Percentiles rank a stretch among this genome's conserved stretches.
These are phyloP conservation scores for Engystomops pustulosus DNA, from an alignment of 2,113 vertebrate species.

Conservation along the genomic window DNA sequence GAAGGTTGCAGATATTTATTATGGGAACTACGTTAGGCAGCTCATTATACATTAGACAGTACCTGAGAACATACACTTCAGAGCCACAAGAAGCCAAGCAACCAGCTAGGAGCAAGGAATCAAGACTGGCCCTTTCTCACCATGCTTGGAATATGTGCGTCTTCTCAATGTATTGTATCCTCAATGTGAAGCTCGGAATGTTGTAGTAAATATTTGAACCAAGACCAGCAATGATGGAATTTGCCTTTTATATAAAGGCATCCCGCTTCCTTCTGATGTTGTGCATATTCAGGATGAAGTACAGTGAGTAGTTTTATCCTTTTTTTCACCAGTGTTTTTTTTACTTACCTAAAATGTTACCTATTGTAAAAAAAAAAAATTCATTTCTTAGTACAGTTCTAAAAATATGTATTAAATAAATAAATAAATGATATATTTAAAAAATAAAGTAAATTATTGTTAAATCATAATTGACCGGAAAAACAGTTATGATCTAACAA, in stretches of 20 bases:
- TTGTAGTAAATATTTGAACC: neutral
- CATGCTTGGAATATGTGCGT: neutral
- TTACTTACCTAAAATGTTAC: neutral
- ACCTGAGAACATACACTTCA: neutral
- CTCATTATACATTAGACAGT: constrained; percentile 6
- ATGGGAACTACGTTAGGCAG: neutral
- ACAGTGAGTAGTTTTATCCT: constrained; percentile 25
- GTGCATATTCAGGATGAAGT: neutral
- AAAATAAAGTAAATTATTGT: no score
- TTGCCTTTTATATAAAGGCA: neutral
- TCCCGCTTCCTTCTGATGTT: neutral
- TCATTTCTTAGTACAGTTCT: no score
- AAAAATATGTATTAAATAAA: no score
- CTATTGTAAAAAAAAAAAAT: neutral
- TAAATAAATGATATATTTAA: no score
- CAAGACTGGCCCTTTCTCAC: neutral
- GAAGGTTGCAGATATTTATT: constrained; percentile 5
- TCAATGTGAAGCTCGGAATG: neutral
- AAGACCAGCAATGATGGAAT: neutral
- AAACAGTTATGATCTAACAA: no score
- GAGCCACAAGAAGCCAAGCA: neutral
- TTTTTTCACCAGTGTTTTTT: neutral
- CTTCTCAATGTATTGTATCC: neutral
- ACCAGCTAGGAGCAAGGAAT: neutral
- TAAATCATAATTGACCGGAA: no score